phyloP scores from a whole-genome alignment of 2,797 vertebrate species.

The Garrulus glandarius region DNA sequence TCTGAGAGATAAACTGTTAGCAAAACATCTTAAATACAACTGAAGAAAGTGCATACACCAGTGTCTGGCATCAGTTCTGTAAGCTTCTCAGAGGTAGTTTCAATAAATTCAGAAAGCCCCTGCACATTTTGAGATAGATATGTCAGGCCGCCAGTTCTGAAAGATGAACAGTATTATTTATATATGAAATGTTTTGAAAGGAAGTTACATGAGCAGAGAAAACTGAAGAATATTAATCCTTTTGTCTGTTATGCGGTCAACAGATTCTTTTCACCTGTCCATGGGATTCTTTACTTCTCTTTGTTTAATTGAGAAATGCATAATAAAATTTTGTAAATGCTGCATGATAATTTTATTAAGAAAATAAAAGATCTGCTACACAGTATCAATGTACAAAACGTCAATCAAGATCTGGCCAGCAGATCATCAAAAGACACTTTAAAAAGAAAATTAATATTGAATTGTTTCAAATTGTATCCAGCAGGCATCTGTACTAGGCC shows the following conservation, averaged over 20 bases:
- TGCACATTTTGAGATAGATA: neutral
- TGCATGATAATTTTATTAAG: neutral
- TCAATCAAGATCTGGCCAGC: neutral
- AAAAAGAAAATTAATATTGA: neutral
- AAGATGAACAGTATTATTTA: neutral
- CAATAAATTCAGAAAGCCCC: neutral
- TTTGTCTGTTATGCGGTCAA: neutral
- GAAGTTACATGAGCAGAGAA: neutral
- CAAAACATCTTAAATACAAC: neutral
- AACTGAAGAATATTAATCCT: neutral
- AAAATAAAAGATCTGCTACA: neutral
- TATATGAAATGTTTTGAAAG: neutral
- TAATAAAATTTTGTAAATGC: neutral
- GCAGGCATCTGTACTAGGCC: neutral
- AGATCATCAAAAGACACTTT: neutral
- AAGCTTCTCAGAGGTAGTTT: neutral
- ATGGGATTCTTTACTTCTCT: neutral
- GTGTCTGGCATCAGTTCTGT: neutral
- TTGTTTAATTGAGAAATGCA: neutral
- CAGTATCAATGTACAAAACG: neutral
- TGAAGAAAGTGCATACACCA: neutral
- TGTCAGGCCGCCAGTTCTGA: neutral
- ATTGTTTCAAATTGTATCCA: neutral
- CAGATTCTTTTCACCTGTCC: neutral
- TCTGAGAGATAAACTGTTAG: neutral